Evolutionary conservation across 1,140 invertebrate species (phyloP).

Genomic region (Trichogramma pretiosum): DNA sequence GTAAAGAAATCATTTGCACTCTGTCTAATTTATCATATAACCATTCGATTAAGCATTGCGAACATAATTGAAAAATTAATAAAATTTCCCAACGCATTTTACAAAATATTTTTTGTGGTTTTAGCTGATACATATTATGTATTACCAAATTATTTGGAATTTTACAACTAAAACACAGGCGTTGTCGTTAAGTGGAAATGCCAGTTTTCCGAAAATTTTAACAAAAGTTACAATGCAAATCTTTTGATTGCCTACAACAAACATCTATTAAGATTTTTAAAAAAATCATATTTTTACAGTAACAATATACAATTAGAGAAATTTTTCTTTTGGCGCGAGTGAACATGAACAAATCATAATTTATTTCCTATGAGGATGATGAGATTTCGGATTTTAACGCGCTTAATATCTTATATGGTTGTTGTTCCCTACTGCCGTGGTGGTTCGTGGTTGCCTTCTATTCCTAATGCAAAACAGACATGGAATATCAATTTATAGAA

Average conservation of each 20-base stretch:
- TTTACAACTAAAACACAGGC: too few relatives aligned
- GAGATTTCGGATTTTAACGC: neutral
- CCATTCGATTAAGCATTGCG: neutral
- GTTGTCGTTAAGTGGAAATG: too few relatives aligned
- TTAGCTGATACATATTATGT: too few relatives aligned
- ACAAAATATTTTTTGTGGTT: conserved; percentile 3
- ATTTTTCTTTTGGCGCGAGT: neutral
- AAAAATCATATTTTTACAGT: conserved; percentile 5
- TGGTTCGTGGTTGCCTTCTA: conserved; percentile 40
- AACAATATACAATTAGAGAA: conserved; percentile 2
- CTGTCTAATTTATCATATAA: conserved; percentile 1
- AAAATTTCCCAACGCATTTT: neutral
- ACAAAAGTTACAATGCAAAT: too few relatives aligned
- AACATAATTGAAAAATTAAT: neutral
- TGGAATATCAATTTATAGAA: conserved; percentile 5
- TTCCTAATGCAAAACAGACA: conserved; percentile 35
- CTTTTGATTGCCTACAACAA: too few relatives aligned
- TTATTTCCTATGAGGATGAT: conserved; percentile 4
- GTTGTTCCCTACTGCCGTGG: conserved; percentile 35
- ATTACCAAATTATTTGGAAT: too few relatives aligned
- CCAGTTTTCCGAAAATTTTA: too few relatives aligned
- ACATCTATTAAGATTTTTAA: neutral
- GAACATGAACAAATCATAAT: conserved; percentile 4
- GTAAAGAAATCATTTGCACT: conserved; percentile 4
- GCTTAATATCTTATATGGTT: conserved; percentile 43